Evolutionary conservation across 2,113 vertebrate genomes (phyloP), one percentile per base, ranked within the genome.

Genomic region (Dasyornis broadbenti): DNA sequence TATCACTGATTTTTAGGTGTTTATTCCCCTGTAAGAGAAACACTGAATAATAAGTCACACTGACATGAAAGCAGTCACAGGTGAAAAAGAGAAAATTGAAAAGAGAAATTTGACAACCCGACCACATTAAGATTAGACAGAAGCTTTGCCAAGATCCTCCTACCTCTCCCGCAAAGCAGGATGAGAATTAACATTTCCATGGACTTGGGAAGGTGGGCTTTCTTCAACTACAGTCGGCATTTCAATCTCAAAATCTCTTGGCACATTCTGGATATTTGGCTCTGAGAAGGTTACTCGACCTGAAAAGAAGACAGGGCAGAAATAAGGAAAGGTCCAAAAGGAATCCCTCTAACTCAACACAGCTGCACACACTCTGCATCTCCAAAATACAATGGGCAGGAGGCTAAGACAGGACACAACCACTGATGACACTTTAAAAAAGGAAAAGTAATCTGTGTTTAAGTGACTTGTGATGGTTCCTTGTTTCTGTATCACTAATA

Each of bases 231-330:
- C 68, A 9, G 97, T 97, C 13, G 99, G 98, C 98, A 99, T 99
- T 95, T 97, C 91, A 64, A 99, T 99, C 96, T 99, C 98, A 98
- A 99, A 99, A 96, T 99, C 99, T 98, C 98, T 99, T 56, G 99
- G 99, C 39, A 99, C 98, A 9, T 99, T 99, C 97, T 99, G 99
- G 96, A 99, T 98, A 96, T 99, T 99, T 88, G 99, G 99, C 86
- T 99, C 99, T 57, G 80, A 98, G 94, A 99, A 99, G 91, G 98
- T 98, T 91, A 99, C 98, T 86, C 99, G 97, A 65, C 99, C 99
- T 99, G 96, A 95, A 96, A 80, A 52, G 66, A 95, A 52, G 57
- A 95, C 7, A 88, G 86, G 22, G 13, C 60, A 96, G 30, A 84
- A 52, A 27, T 79, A 82, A 93, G 66, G 33, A 82, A 95, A 49